These are phyloP conservation scores for Chloroclysta siterata DNA, from an alignment of 2,888 invertebrate species.

Conservation along the genomic window DNA sequence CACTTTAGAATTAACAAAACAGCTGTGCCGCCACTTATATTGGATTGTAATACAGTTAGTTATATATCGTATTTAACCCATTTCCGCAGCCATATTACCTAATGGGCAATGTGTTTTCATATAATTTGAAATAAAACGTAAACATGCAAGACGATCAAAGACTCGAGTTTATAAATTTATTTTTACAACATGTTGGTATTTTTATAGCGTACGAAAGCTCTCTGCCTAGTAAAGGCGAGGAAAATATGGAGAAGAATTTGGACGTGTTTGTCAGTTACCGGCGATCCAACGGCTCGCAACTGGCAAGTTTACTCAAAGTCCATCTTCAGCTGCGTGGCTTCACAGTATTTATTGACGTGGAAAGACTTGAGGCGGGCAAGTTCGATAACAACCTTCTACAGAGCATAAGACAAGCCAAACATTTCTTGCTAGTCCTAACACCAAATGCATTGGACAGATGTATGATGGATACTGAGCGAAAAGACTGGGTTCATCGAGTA, in stretches of 20 bases:
- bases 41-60: background rate
- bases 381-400: conserved; percentile 99
- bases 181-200: conserved; percentile 25
- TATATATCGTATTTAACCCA: background rate
- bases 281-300: conserved; percentile 97
- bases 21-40: background rate
- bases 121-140: conserved; percentile 31
- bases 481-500: conserved; percentile 99
- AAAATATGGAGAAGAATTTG: conserved; percentile 93
- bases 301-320: conserved; percentile 97
- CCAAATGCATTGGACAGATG: conserved; percentile 98
- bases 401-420: conserved; percentile 98
- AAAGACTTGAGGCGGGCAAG: conserved; percentile 98
- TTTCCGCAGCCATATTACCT: background rate
- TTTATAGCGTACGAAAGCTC: conserved; percentile 87
- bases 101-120: conserved; percentile 23
- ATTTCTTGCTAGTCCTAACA: conserved; percentile 98
- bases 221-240: conserved; percentile 88
- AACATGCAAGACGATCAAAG: conserved; percentile 39
- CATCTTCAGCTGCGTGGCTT: conserved; percentile 98
- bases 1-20: background rate
- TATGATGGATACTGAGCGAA: conserved; percentile 95
- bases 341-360: conserved; percentile 99
- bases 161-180: conserved; percentile 27
- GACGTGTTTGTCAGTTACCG: conserved; percentile 99